Base-by-base conservation (phyloP, 2,888 invertebrate genomes). In the Formica aserva region DNA sequence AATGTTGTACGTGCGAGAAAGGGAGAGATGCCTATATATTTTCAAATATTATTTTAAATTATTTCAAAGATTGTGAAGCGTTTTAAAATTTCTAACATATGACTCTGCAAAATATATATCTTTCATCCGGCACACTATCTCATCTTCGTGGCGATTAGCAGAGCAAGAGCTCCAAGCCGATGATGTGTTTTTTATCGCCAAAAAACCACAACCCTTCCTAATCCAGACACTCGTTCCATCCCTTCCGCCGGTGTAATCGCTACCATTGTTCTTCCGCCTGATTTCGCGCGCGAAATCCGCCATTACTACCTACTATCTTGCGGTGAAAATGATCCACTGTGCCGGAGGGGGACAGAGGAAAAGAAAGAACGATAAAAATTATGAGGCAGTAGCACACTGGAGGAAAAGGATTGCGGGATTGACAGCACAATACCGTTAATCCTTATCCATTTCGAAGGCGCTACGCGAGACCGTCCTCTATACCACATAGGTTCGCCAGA, bases 371-470 rank as follows among this genome's bases (percentile, higher is more conserved):
- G 63, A 69, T 78, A 83, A 78, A 78, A 83, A 77, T 80, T 72
- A 83, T 81, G 88, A 76, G 85, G 72, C 62, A 78, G 82, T 65
- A 60, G 63, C 22, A 9, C 38, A 6, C 76, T n/a, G 74, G 38
- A 45, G n/a, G 62, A 74, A 32, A 63, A 75, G 74, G 85, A 48
- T 29, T 76, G 83, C 52, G 71, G 84, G 89, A 90, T 88, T 88
- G 90, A 89, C 90, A 85, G 87, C 88, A 90, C 90, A 90, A 90
- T 90, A 89, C 88, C 89, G 90, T 90, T 90, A 90, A 90, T 90
- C 90, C 89, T 90, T 87, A 87, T 90, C 85, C 88, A 89, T 88
- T 90, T 88, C 88, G 88, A 86, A 90, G 85, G 85, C 83, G 87
- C 83, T 88, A 86, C 38, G 38, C 86, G 82, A 85, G 84, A 87